Conservation (phyloP, 2,113 vertebrate genomes). For the Narcine bancroftii region DNA sequence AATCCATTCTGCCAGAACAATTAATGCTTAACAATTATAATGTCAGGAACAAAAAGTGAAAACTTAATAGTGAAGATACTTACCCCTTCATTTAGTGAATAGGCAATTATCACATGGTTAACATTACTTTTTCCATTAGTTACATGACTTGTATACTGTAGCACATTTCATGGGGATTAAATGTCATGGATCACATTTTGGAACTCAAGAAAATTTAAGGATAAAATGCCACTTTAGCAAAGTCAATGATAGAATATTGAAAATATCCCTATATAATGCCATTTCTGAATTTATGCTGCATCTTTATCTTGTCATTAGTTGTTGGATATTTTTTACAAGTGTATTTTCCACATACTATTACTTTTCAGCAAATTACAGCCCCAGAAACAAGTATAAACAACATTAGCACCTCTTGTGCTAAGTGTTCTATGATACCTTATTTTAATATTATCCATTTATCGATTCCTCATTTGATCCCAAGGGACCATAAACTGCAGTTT, state of each 20-base stretch:
- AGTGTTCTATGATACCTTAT: too few relatives aligned
- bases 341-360: neutral
- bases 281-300: neutral
- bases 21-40: too few relatives aligned
- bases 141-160: neutral
- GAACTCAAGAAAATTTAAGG: neutral
- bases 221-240: neutral
- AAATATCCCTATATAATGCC: neutral
- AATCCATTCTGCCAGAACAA: too few relatives aligned
- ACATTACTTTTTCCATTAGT: neutral
- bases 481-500: neutral
- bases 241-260: neutral
- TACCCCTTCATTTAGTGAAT: too few relatives aligned
- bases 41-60: too few relatives aligned
- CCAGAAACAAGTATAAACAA: too few relatives aligned
- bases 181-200: neutral
- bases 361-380: neutral
- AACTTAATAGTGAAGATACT: neutral
- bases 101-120: neutral
- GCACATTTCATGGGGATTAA: neutral
- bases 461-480: neutral
- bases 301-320: neutral
- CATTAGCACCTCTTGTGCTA: neutral
- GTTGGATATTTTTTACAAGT: neutral
- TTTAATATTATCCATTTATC: neutral